Percentiles rank a stretch among this genome's conserved stretches.
Evolutionary conservation across 2,888 invertebrate species (phyloP).

Genomic region (Zeuzera pyrina): DNA sequence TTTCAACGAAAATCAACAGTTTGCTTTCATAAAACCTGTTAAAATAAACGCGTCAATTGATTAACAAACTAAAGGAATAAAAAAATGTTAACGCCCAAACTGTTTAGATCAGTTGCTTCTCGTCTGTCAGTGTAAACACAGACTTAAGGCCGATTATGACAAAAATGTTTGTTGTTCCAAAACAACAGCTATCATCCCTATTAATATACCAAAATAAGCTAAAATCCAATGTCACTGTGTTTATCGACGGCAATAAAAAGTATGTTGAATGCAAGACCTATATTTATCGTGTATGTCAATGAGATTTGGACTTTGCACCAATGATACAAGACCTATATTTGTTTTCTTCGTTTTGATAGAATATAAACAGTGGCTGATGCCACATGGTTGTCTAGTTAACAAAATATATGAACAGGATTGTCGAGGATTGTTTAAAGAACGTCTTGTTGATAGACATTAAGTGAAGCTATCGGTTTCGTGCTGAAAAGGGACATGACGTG

Average conservation of each 20-base stretch:
- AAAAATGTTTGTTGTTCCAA: too few species aligned
- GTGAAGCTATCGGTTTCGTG: constrained; percentile 31
- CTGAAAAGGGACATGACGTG: constrained; percentile 18
- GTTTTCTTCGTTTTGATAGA: constrained; percentile 5
- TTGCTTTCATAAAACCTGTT: constrained; percentile 17
- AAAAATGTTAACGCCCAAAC: constrained; percentile 38
- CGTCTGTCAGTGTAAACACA: constrained; percentile 50
- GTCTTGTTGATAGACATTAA: constrained; percentile 52
- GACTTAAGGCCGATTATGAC: constrained; percentile 24
- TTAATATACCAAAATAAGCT: too few species aligned
- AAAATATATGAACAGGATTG: constrained; percentile 55
- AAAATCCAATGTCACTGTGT: too few species aligned
- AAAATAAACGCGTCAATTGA: constrained; percentile 33
- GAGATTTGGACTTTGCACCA: constrained; percentile 3
- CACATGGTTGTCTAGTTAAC: constrained; percentile 53
- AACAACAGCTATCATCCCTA: too few species aligned
- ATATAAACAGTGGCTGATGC: constrained; percentile 25
- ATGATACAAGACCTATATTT: constrained; percentile 3
- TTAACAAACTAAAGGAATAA: constrained; percentile 32
- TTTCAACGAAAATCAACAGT: constrained; percentile 6
- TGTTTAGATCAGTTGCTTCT: constrained; percentile 47
- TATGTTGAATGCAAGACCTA: constrained; percentile 17
- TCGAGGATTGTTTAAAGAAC: constrained; percentile 50
- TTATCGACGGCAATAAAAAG: too few species aligned
- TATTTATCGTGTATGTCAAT: constrained; percentile 11